These are phyloP conservation scores for Hemicordylus capensis DNA, from an alignment of 2,113 vertebrate species.

Conservation along the genomic window DNA sequence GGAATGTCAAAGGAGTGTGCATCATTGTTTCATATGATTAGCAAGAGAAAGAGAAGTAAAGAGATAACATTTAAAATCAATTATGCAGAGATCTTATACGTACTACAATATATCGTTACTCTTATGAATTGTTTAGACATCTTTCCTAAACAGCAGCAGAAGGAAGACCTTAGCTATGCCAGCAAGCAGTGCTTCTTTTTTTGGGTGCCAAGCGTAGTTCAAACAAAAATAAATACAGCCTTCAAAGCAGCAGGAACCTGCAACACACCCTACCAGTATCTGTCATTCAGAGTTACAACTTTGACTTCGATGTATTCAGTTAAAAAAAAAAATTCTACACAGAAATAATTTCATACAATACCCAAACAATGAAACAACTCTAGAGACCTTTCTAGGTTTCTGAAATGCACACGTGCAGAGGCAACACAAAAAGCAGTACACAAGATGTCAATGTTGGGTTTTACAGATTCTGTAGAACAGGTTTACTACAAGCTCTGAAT, in stretches of 20 bases:
- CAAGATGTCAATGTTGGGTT: slow-evolving; percentile 17
- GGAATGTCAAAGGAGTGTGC: not conserved
- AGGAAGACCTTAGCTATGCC: slow-evolving; percentile 31
- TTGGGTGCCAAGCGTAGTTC: slow-evolving; percentile 24
- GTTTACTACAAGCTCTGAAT: slow-evolving; percentile 22
- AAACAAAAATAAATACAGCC: slow-evolving; percentile 58
- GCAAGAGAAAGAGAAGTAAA: not conserved
- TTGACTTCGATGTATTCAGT: slow-evolving; percentile 50
- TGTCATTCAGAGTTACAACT: slow-evolving; percentile 57
- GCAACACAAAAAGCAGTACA: not conserved
- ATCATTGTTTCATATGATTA: not conserved
- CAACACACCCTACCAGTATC: slow-evolving; percentile 49
- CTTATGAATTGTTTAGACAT: slow-evolving; percentile 29
- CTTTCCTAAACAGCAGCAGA: rapidly evolving
- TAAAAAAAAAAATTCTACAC: not conserved
- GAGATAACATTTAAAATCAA: slow-evolving; percentile 30
- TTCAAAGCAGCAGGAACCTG: slow-evolving; percentile 57
- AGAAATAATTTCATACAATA: slow-evolving; percentile 55
- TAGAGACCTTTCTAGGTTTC: slow-evolving; percentile 11
- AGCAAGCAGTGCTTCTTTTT: slow-evolving; percentile 41
- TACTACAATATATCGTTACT: not conserved
- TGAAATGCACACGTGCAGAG: slow-evolving; percentile 12
- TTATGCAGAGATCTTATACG: not conserved
- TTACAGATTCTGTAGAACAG: slow-evolving; percentile 15
- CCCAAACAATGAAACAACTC: slow-evolving; percentile 36